Conservation (phyloP, 30 jellyfish, hydroid and myxozoan species). For the Pelagia noctiluca region DNA sequence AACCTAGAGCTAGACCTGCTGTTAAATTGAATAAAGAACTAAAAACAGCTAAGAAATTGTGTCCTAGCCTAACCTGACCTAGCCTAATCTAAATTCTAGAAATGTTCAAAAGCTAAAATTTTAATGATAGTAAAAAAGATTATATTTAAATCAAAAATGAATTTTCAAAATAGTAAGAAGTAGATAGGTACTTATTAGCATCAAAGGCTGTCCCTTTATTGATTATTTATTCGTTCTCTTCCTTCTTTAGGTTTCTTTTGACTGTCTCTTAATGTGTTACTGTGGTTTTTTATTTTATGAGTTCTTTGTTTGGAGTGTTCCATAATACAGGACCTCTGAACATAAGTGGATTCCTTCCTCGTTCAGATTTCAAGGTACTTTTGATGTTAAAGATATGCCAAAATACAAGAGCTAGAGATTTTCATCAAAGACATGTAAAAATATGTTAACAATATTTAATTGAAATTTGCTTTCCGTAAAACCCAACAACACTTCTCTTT, state of each 20-base stretch:
- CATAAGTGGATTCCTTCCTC: slow-evolving; percentile 58
- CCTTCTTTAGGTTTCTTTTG: slow-evolving; percentile 47
- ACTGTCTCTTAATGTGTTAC: too few relatives aligned
- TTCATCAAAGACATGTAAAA: too few relatives aligned
- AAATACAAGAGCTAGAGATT: too few relatives aligned
- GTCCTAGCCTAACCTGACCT: too few relatives aligned
- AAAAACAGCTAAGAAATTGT: slow-evolving; percentile 3
- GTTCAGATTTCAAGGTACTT: slow-evolving; percentile 53
- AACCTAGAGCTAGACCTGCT: slow-evolving; percentile 67
- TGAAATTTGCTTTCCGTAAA: too few relatives aligned
- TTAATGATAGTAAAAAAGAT: slow-evolving; percentile 31
- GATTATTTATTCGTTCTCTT: slow-evolving; percentile 39
- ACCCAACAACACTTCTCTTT: too few relatives aligned
- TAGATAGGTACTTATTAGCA: slow-evolving; percentile 41
- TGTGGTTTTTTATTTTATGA: slow-evolving; percentile 39
- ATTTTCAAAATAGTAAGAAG: slow-evolving; percentile 46
- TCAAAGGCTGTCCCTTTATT: slow-evolving; percentile 43
- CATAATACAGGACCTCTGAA: slow-evolving; percentile 46
- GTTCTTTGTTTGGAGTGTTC: slow-evolving; percentile 43
- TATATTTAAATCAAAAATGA: slow-evolving; percentile 11
- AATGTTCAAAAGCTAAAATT: background rate
- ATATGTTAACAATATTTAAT: too few relatives aligned
- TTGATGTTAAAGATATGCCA: slow-evolving; percentile 31
- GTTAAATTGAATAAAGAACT: slow-evolving; percentile 14
- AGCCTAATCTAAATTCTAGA: background rate